phyloP scores from a whole-genome alignment of 2,113 vertebrate species.

The Ochotona curzoniae region DNA sequence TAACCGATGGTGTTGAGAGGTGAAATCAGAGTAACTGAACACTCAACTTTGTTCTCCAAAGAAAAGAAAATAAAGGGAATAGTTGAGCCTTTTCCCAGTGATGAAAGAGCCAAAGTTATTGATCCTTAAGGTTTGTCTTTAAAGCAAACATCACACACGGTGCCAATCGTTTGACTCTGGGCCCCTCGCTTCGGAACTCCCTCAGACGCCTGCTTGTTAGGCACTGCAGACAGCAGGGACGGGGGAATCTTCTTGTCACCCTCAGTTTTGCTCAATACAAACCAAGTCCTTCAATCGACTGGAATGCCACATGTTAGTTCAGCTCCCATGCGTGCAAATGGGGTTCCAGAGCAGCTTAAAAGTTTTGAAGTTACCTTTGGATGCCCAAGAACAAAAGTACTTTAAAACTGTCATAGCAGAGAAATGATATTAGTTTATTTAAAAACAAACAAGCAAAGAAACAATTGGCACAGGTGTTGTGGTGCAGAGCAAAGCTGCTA shows the following conservation, averaged over 20 bases:
- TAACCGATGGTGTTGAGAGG: too few species aligned
- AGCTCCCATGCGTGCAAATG: neutral
- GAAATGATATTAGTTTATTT: neutral
- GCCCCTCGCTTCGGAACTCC: neutral
- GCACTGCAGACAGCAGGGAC: neutral
- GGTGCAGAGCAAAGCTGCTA: too few species aligned
- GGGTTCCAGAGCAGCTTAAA: too few species aligned
- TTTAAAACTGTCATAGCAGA: neutral
- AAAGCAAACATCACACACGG: neutral
- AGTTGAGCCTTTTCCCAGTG: neutral
- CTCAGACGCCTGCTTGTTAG: neutral
- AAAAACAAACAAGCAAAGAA: neutral
- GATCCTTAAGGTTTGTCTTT: neutral
- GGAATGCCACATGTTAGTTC: fast-evolving
- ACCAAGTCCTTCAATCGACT: neutral
- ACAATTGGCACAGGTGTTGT: too few species aligned
- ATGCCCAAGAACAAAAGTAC: neutral
- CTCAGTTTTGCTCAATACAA: neutral
- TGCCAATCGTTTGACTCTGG: neutral
- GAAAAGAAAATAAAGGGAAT: neutral
- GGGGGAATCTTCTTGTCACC: too few species aligned
- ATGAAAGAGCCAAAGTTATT: neutral
- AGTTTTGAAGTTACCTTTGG: neutral
- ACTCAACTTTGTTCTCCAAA: neutral
- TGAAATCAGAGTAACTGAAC: neutral